phyloP scores from a whole-genome alignment of 1,140 invertebrate genomes.

The fruit fly (Drosophila melanogaster) region DNA sequence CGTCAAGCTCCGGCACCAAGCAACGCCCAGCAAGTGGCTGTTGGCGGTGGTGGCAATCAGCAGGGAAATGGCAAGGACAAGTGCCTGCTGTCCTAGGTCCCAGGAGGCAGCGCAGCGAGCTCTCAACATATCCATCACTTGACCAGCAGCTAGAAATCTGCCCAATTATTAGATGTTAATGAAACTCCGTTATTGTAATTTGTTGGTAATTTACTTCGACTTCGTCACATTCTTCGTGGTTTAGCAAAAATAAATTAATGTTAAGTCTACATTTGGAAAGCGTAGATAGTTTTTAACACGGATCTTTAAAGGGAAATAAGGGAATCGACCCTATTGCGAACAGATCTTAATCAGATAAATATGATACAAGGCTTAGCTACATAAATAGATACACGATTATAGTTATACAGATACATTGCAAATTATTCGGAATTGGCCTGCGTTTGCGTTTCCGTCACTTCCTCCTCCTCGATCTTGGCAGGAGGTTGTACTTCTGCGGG shows the following conservation, averaged over 20 bases:
- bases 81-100: constrained; percentile 85
- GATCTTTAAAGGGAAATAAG: constrained; percentile 9
- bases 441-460: not conserved
- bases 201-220: constrained; percentile 74
- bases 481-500: not conserved
- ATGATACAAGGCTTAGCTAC: constrained; percentile 42
- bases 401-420: constrained; percentile 47
- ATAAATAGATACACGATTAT: constrained; percentile 54
- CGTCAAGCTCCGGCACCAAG: constrained; percentile 60
- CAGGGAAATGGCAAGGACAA: constrained; percentile 85
- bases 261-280: constrained; percentile 62
- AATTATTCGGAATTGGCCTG: constrained; percentile 30
- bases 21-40: constrained; percentile 58
- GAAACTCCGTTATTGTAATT: constrained; percentile 54
- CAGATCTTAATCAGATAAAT: constrained; percentile 35
- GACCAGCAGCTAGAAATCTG: constrained; percentile 58
- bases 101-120: not conserved
- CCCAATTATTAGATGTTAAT: constrained; percentile 53
- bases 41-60: constrained; percentile 66
- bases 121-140: constrained; percentile 48
- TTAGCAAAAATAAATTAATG: constrained; percentile 71
- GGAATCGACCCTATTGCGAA: constrained; percentile 5
- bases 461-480: constrained; percentile 14
- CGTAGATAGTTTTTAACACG: constrained; percentile 39
- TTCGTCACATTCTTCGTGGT: constrained; percentile 76